Evolutionary conservation across 1,140 invertebrate genomes (phyloP), one percentile per base, ranked within the genome.

Genomic region (Drosophila murphyi): DNA sequence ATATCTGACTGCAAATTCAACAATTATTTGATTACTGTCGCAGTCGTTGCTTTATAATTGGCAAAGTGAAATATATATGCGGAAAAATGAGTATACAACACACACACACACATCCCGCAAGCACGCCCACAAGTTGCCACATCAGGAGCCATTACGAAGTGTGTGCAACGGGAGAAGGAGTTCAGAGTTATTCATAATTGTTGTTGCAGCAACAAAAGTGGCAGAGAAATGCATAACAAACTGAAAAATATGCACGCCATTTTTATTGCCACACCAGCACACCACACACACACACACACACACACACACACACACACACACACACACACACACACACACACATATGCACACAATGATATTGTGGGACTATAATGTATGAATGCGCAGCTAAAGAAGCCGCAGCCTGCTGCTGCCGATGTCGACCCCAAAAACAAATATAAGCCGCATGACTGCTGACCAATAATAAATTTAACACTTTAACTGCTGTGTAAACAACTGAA

Each of bases 11-110:
- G 81, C 45, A 59, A 81, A 71, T 77, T 83, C 80, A 78, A 90
- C 86, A 91, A 91, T 91, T 91, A 90, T 90, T 90, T 90, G 88
- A 90, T 90, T 82, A 91, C 77, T 91, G 82, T 89, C 77, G 81
- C 80, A 72, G 63, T 60, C 71, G 67, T 74, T 65, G 73, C 59
- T 71, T 65, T 57, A 55, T 88, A 88, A 88, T 88, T 88, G 85
- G 73, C 68, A 74, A 69, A 81, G 77, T 88, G 85, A 88, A 85
- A 88, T 85, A 81, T 81, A 68, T 56, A 69, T 56, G 72, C 72
- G 47, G 8, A 52, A 51, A 73, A 56, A 68, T 34, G 64, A 52
- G 35, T 48, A 56, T 51, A 55, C 34, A 51, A 56, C 39, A 31
- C 70, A 55, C 56, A 61, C 43, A 63, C 56, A 32, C 4, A 39